phyloP scores from a whole-genome alignment of 2,113 vertebrate genomes.

The Callopanchax toddi region DNA sequence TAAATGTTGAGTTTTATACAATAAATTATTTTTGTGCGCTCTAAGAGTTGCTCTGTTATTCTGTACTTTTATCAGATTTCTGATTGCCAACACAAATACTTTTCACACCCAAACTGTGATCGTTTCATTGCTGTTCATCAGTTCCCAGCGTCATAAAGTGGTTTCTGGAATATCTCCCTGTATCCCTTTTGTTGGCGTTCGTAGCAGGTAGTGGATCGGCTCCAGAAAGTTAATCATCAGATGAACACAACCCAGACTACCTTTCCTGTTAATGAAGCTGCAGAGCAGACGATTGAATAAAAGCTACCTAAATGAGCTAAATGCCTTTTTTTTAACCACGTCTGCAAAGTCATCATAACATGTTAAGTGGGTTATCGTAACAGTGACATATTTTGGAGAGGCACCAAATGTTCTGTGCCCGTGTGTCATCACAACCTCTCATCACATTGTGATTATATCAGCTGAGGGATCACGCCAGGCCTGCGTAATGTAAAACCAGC shows the following conservation, averaged over 20 bases:
- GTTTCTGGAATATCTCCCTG: constrained; percentile 16
- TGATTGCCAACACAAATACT: background rate
- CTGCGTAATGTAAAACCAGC: constrained; percentile 54
- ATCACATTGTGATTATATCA: constrained; percentile 67
- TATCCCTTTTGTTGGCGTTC: constrained; percentile 13
- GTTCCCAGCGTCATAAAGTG: constrained; percentile 20
- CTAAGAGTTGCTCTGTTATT: too few relatives aligned
- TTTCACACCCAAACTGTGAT: background rate
- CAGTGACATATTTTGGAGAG: constrained; percentile 67
- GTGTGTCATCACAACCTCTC: constrained; percentile 69
- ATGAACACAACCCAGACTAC: background rate
- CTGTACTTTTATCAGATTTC: background rate
- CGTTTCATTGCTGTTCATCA: constrained; percentile 14
- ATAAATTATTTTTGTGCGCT: too few relatives aligned
- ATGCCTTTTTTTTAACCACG: constrained; percentile 6
- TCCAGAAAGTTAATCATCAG: constrained; percentile 7
- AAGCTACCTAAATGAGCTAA: constrained; percentile 14
- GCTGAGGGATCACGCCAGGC: constrained; percentile 52
- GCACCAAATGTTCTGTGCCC: constrained; percentile 66
- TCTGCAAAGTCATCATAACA: constrained; percentile 51
- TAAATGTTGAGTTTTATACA: too few relatives aligned
- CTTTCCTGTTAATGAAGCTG: constrained; percentile 3
- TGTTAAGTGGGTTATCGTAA: constrained; percentile 60
- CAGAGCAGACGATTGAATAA: background rate
- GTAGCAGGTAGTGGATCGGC: constrained; percentile 18